A percentile compares a stretch with the other conserved stretches of the same genome.
Conservation (phyloP, 2,797 vertebrate species). For the Alosa sapidissima region DNA sequence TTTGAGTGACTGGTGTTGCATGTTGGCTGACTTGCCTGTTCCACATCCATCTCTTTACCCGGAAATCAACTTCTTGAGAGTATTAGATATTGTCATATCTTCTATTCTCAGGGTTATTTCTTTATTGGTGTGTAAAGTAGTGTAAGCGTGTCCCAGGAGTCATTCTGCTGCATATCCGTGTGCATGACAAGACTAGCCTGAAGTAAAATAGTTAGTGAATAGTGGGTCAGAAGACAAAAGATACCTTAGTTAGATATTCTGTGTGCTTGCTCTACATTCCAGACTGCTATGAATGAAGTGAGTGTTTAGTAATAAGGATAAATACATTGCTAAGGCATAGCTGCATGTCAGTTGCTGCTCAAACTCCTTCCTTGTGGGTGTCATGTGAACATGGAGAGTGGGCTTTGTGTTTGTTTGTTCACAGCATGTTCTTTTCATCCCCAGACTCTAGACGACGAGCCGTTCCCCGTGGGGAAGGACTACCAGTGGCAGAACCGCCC, state of each 20-base stretch:
- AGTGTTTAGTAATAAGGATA: not conserved
- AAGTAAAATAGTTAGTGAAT: not conserved
- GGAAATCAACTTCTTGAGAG: not conserved
- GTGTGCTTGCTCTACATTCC: not conserved
- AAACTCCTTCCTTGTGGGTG: not conserved
- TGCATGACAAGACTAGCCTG: not conserved
- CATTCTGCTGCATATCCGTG: not conserved
- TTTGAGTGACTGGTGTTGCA: not conserved
- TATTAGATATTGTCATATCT: not conserved
- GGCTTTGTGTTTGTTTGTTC: not conserved
- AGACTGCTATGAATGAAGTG: not conserved
- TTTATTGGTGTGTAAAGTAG: not conserved
- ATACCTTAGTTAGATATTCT: not conserved
- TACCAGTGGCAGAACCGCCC: slow-evolving; percentile 89
- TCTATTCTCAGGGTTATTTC: not conserved
- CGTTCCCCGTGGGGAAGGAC: slow-evolving; percentile 76
- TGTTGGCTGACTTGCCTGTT: not conserved
- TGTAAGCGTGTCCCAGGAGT: not conserved
- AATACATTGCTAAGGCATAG: not conserved
- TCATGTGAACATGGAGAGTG: not conserved
- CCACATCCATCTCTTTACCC: not conserved
- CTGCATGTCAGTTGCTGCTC: not conserved
- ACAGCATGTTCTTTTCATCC: slow-evolving; percentile 36
- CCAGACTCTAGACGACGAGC: slow-evolving; percentile 84
- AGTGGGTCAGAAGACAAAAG: not conserved